Evolutionary conservation across 2,888 invertebrate species (phyloP), one percentile per base, ranked within the genome.

Genomic region (Phasia obesa): DNA sequence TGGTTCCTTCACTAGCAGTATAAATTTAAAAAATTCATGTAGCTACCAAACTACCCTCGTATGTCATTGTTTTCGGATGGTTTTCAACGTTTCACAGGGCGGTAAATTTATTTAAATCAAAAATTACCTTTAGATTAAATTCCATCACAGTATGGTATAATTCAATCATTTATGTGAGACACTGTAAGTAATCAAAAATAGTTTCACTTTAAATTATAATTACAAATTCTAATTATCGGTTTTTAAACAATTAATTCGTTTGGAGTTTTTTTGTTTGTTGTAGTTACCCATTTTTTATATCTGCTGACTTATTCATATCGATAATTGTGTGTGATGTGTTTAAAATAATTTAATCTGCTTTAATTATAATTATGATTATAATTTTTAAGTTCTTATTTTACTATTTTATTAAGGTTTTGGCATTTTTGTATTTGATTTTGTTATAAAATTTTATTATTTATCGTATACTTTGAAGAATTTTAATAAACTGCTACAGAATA

Each of bases 211-310:
- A 15, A 21, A 59, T 35, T 35, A 35, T 2, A 35, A 35, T 1
- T 31, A 35, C 11, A 11, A 11, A 11, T 11, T 11, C 11, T 11
- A 31, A 35, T 35, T 11, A 11, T 35, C 2, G 13, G 11, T 27
- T 42, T 35, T 35, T 35, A 4, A 4, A 47, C 44, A 47, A 47
- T 19, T 17, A 7, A 19, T 9, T 17, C 4, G 17, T 47, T 21
- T 64, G 6, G 6, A 2, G 0, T 62, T 17, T 31, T 47, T 49
- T 64, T 17, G n/a, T 44, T 17, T 17, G 6, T 17, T 17, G 2
- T 47, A 47, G 17, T 47, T 85, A 85, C 85, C 85, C 84, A 69
- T 85, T 85, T 75, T 84, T 84, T 55, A 81, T 74, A 75, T 84
- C 84, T 70, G 80, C 27, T 77, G 83, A 82, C 79, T 79, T 79